phyloP scores from a whole-genome alignment of 2,888 invertebrate genomes.

The Anticlea derivata region DNA sequence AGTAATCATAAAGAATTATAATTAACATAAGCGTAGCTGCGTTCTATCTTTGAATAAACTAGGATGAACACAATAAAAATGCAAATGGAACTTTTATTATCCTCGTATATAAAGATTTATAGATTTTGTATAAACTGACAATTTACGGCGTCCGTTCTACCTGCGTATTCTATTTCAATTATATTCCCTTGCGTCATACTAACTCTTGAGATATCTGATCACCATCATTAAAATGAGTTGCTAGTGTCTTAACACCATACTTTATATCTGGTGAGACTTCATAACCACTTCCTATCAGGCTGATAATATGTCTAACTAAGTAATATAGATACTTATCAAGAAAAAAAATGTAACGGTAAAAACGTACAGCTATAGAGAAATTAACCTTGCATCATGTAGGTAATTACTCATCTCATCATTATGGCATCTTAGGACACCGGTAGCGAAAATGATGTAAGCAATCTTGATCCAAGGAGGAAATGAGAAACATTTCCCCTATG shows the following conservation, averaged over 20 bases:
- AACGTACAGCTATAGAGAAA: conserved; percentile 2
- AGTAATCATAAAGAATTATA: conserved; percentile 4
- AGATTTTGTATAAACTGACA: conserved; percentile 9
- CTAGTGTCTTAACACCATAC: conserved; percentile 1
- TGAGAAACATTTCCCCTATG: conserved; percentile 54
- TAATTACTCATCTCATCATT: conserved; percentile 36
- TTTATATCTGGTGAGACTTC: conserved; percentile 4
- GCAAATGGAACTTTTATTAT: conserved; percentile 10
- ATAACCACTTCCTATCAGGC: too few relatives aligned
- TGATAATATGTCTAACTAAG: too few relatives aligned
- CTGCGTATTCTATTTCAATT: conserved; percentile 23
- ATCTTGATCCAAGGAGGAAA: conserved; percentile 60
- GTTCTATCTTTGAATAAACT: conserved; percentile 6
- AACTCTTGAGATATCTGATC: conserved; percentile 21
- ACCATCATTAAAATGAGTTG: conserved; percentile 10
- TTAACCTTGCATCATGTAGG: conserved; percentile 19
- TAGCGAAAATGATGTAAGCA: conserved; percentile 46
- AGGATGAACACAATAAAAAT: conserved; percentile 17
- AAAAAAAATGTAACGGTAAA: too few relatives aligned
- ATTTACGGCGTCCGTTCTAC: conserved; percentile 20
- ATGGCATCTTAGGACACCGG: conserved; percentile 39
- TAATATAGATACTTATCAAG: too few relatives aligned
- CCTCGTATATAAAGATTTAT: conserved; percentile 10
- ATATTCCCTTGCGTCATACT: conserved; percentile 9
- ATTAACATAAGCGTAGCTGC: conserved; percentile 18